Base-by-base conservation (phyloP, 2,888 invertebrate species). In the Agrotis clavis region DNA sequence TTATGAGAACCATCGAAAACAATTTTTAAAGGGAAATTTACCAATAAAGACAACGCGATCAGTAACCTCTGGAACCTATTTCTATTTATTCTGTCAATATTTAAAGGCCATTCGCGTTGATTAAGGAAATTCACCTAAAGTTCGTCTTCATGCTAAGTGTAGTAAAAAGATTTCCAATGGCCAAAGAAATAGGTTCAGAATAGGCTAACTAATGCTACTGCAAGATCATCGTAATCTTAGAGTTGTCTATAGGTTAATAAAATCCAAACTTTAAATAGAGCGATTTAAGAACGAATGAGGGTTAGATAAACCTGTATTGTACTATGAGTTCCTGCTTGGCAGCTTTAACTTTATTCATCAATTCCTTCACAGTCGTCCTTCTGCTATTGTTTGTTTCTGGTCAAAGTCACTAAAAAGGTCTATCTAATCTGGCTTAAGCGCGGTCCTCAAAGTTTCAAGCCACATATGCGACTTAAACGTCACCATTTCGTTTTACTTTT, bases 401-500 rank as follows among this genome's bases (percentile, higher is more conserved):
- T 35, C 21, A 65, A 56, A 69, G 30, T 64, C 61, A 67, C 63
- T 53, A 66, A 75, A 72, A 83, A 76, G 68, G 72, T 71, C 54
- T 62, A 67, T 81, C 77, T 81, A 74, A 81, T 77, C 75, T 51
- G 62, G 54, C 65, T 64, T 70, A 76, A 76, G 60, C 67, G 30
- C 48, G 41, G 50, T 62, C 57, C 67, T 76, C 62, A 72, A 77
- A 78, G 60, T 56, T 64, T 83, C 81, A 74, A 71, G 48, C 71
- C 75, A 81, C 75, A 75, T 83, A 54, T 54, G 77, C 41, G 68
- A 56, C 61, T 74, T 70, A 68, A 72, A n/a, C n/a, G 18, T 59
- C 48, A 57, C 57, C 60, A 72, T 63, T 67, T 48, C 47, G 59
- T 54, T 64, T 67, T 50, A 60, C 47, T 62, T 72, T 72, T 57